Percentiles rank a stretch among this genome's conserved stretches.
Conservation (phyloP, 2,113 vertebrate genomes). For the Myotis yumanensis region DNA sequence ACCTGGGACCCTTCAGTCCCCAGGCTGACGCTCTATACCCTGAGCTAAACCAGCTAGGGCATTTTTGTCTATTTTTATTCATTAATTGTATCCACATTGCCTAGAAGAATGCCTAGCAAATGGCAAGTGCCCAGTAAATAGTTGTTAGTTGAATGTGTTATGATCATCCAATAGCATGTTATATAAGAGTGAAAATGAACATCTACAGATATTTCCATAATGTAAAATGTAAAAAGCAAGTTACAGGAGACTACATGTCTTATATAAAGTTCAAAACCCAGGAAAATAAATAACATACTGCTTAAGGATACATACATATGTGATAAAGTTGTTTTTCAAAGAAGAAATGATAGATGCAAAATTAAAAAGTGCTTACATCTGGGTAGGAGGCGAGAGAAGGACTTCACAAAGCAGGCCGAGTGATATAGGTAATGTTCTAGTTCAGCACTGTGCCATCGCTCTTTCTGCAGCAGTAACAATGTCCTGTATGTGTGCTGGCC, state of each 20-base stretch:
- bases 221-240: slow-evolving; percentile 43
- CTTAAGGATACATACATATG: slow-evolving; percentile 19
- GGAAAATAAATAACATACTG: not conserved
- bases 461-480: not conserved
- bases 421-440: not conserved
- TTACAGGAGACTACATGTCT: not conserved
- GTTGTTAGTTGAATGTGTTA: slow-evolving; percentile 10
- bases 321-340: not conserved
- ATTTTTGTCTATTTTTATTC: slow-evolving; percentile 19
- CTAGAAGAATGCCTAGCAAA: not conserved
- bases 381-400: not conserved
- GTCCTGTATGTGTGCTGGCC: not conserved
- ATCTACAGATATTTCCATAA: slow-evolving; percentile 11
- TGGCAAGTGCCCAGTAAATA: not conserved
- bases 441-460: not conserved
- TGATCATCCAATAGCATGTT: not conserved
- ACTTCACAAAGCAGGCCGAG: not conserved
- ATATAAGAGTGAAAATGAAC: not conserved
- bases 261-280: slow-evolving; percentile 38
- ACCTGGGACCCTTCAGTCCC: no score
- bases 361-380: slow-evolving; percentile 6
- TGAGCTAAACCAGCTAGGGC: no score
- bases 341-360: slow-evolving; percentile 4
- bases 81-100: slow-evolving; percentile 27
- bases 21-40: no score